These are phyloP conservation scores for Oncopodura yosiiana DNA, from an alignment of 1,140 invertebrate species.

Conservation along the genomic window DNA sequence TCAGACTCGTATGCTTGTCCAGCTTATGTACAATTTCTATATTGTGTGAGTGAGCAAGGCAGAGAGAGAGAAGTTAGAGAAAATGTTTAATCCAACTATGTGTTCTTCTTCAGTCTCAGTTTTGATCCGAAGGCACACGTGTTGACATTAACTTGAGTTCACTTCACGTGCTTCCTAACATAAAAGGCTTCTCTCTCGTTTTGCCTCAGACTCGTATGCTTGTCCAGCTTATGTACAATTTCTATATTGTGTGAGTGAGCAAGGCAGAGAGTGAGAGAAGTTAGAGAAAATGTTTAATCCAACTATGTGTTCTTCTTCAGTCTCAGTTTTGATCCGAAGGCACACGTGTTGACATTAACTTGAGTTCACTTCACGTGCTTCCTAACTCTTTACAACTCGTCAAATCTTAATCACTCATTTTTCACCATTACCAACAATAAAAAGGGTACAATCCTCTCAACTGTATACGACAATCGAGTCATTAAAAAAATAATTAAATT, in stretches of 20 bases:
- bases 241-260: neutral
- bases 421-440: constrained; percentile 25
- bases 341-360: constrained; percentile 27
- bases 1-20: neutral
- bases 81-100: constrained; percentile 25
- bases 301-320: constrained; percentile 15
- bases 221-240: neutral
- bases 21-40: neutral
- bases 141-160: neutral
- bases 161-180: neutral
- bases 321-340: constrained; percentile 30
- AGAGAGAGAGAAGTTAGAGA: neutral
- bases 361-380: constrained; percentile 29
- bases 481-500: no score
- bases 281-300: constrained; percentile 27
- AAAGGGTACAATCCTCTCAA: constrained; percentile 24
- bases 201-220: neutral
- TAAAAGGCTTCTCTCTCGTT: neutral
- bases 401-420: constrained; percentile 11
- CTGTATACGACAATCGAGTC: constrained; percentile 21
- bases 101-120: constrained; percentile 22
- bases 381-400: constrained; percentile 13
- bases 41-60: neutral
- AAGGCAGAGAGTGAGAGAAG: neutral
- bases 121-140: constrained; percentile 5